Evolutionary conservation across 1,140 invertebrate species (phyloP), one percentile per base, ranked within the genome.

Genomic region (Anagrus nilaparvatae): DNA sequence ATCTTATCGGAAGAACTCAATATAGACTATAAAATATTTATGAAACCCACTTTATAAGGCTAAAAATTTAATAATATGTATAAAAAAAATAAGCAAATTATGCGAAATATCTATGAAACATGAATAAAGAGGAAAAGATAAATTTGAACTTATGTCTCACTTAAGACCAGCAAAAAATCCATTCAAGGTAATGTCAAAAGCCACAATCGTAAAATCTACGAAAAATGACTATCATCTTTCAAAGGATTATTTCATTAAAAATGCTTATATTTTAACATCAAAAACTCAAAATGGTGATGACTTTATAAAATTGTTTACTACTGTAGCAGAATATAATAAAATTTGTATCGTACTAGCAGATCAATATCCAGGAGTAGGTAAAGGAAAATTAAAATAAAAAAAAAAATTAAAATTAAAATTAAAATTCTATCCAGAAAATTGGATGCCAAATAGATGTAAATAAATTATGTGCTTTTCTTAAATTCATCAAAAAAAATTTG

Each of bases 311-410:
- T 12, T 27, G 27, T 10, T 19, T 7, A 4, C 17, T 10, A 3
- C 14, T 7, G 24, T 27, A 17, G 3, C 7, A 17, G n/a, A 37
- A 25, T n/a, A 10, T 12, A 10, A 37, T 9, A 27, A 37, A 37
- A 37, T 37, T 19, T 3, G 13, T 9, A 37, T 37, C 5, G 27
- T 37, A 19, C 3, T 37, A 27, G 7, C 21, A 16, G 35, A 37
- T n/a, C 35, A 37, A 37, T 27, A 37, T 19, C 35, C 35, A 5
- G 35, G 21, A 7, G 27, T 37, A 25, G n/a, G n/a, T n/a, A n/a
- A n/a, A n/a, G n/a, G n/a, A n/a, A n/a, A n/a, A n/a, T n/a, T n/a
- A n/a, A n/a, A n/a, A n/a, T n/a, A n/a, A n/a, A n/a, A n/a, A n/a
- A n/a, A n/a, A n/a, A n/a, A n/a, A n/a, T n/a, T n/a, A n/a, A n/a